These are phyloP conservation scores for Acropternis orthonyx DNA, from an alignment of 2,797 vertebrate species.

Conservation along the genomic window DNA sequence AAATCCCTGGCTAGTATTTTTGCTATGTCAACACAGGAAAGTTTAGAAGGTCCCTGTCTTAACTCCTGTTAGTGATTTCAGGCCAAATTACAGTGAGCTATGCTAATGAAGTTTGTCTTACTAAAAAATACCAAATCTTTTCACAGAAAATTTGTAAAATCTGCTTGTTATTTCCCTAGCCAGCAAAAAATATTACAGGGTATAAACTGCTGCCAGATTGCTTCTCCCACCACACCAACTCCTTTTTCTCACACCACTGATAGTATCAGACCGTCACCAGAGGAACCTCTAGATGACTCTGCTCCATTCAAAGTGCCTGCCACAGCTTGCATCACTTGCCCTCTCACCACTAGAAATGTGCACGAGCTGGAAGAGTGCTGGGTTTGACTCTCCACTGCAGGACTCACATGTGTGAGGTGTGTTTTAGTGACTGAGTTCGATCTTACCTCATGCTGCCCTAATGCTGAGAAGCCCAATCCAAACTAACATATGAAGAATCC, in stretches of 20 bases:
- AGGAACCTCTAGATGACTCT: not conserved
- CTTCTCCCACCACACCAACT: not conserved
- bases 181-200: not conserved
- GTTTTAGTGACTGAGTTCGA: not conserved
- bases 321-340: not conserved
- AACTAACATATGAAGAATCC: not conserved
- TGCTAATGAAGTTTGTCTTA: not conserved
- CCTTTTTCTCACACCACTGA: not conserved
- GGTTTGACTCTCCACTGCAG: not conserved
- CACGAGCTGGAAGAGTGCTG: not conserved
- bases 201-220: not conserved
- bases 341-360: not conserved
- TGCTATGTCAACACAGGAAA: not conserved
- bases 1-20: not conserved
- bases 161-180: not conserved
- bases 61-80: not conserved
- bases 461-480: not conserved
- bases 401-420: fast-evolving
- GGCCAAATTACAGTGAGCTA: not conserved
- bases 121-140: not conserved
- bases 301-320: not conserved
- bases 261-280: not conserved
- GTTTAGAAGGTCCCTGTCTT: not conserved
- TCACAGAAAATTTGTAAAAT: not conserved
- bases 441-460: not conserved